Base-by-base conservation (phyloP, 2,113 vertebrate species). In the Beaufortia kweichowensis region DNA sequence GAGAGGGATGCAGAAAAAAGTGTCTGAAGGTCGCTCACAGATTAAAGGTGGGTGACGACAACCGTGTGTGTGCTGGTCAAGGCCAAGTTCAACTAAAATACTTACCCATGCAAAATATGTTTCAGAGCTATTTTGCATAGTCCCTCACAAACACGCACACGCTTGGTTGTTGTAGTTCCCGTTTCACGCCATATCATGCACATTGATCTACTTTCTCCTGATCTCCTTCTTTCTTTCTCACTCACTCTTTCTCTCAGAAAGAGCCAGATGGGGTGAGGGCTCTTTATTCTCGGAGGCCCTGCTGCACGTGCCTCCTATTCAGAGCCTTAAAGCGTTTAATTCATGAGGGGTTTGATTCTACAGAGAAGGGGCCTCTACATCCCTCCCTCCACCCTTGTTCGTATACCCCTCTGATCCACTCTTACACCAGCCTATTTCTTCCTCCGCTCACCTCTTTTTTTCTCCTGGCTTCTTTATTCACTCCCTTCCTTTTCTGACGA, bases 301-400 rank as follows among this genome's bases (percentile, higher is more conserved):
- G 65, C 79, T 86, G 87, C 90, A 91, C 91, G 91, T 92, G 91
- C 88, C 90, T 86, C 85, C 86, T 86, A 90, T 88, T 87, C 85
- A 53, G 86, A 88, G 87, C 86, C 88, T 89, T 82, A 82, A 86
- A 77, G 88, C 85, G 79, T 89, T 88, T 90, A 82, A 92, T 91
- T 91, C 86, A 90, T 83, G 83, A 85, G 84, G 85, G 77, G 64
- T 87, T 85, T 85, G 82, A 85, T 81, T 82, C 73, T 84, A 85
- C 79, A 83, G 84, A 79, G 87, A 82, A 62, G 70, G 56, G 75
- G 73, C 81, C 79, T 75, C 68, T 66, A 75, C 78, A 83, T 81
- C 80, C 84, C 79, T 79, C 77, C 78, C 65, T 74, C 76, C 55
- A 11, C 73, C 33, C 2, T 28, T 76, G 33, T 69, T 80, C 63